Base-by-base conservation (phyloP, 2,113 vertebrate species). In the Myxocyprinus asiaticus region DNA sequence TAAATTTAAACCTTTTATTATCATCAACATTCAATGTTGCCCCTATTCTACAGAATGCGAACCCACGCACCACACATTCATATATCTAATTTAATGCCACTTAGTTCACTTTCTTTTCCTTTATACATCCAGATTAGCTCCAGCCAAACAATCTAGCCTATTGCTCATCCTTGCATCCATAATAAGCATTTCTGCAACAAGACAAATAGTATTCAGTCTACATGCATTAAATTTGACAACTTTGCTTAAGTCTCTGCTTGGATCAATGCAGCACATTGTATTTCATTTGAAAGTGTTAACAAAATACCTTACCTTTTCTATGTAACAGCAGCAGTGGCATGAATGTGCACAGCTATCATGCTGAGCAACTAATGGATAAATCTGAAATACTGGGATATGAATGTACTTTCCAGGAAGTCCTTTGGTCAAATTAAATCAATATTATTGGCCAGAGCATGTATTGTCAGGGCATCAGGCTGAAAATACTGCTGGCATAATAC, bases 401-500 rank as follows among this genome's bases (percentile, higher is more conserved):
- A 63, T 53, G 73, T 65, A 9, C 72, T 65, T 67, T 82, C 43
- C 58, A 63, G 65, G 11, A 58, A 22, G 50, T 6, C 22, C 48
- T 56, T 56, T 76, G 68, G 11, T 61, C 43, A 56, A 76, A 79
- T 76, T 0, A 77, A 63, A 73, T 77, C 82, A 77, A 80, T 80
- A 77, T 14, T 77, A 83, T 77, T 67, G 74, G 55, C 48, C 14
- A 59, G 44, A 63, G 67, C 61, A 44, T 64, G 53, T 15, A 48
- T n/a, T 55, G 47, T 12, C 56, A 64, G 67, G 42, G 11, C 72
- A 75, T 4, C 8, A 63, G 70, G 12, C 70, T 69, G 42, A 7
- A 67, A 62, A 67, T 43, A 66, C 33, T 47, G 45, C 33, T 3
- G 69, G 42, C 22, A 12, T 51, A 43, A 53, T 74, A 44, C n/a